Base-by-base conservation (phyloP, 37 sponge, comb jelly and placozoan species). In the Haliclona indistincta region DNA sequence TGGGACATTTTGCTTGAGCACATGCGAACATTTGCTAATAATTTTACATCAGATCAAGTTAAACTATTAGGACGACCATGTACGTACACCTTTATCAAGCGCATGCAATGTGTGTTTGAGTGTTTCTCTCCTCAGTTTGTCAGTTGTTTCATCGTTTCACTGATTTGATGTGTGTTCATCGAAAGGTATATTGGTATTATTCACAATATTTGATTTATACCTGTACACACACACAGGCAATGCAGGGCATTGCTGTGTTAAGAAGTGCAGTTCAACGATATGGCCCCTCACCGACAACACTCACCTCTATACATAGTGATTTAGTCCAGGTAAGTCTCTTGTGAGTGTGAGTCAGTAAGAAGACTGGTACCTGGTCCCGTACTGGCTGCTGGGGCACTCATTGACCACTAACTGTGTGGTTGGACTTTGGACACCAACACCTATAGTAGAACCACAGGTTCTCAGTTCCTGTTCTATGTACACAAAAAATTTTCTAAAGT, bases 221-320 rank as follows among this genome's bases (percentile, higher is more conserved):
- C 0, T 49, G 13, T 1, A 8, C 3, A 20, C 32, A 26, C 1
- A 64, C 36, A 28, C 10, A 73, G 68, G 52, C 79, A 17, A 44
- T 75, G 40, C 71, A 71, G 35, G 84, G 79, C 20, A 82, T 82
- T 23, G 29, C 49, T 1, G 30, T 78, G 13, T 41, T 88, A 11
- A 41, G 52, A 34, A 60, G 56, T 8, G 93, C 93, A 42, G 79
- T 91, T 33, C 64, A 70, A 44, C 53, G 85, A 22, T 83, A 86
- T 61, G 68, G 56, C 4, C 55, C 68, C 11, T 41, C 73, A 0
- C 75, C 82, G 25, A 30, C 74, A 15, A 56, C 38, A 47, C 89
- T 95, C 20, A 95, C 96, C 26, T 78, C 87, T 38, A 72, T 95
- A 5, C 96, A 95, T 64, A 61, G 81, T 30, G 96, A 95, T 66